Base-by-base conservation (phyloP, 2,888 invertebrate genomes). In the Amphipoea lucens region DNA sequence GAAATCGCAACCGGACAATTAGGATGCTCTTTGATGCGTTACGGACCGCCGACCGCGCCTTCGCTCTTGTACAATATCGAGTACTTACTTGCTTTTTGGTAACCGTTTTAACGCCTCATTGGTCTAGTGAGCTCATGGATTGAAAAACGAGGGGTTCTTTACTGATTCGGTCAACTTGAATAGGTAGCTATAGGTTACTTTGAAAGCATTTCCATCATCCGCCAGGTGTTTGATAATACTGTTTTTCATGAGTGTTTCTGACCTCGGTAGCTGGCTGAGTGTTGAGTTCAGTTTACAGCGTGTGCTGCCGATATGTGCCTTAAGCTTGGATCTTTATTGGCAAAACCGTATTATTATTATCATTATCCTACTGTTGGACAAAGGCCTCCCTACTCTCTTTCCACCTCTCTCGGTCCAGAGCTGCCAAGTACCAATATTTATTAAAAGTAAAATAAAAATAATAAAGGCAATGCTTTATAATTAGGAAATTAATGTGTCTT, bases 1-100 rank as follows among this genome's bases (percentile, higher is more conserved):
- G 92, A 94, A 94, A 94, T 94, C 93, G 94, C 94, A 93, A 93
- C 92, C 90, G 91, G 83, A 90, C 92, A 92, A 94, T 95, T 95
- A 94, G 89, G 86, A 90, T 89, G 90, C 76, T 90, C 93, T 91
- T 91, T 94, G 94, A 93, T 91, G 94, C 96, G 94, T 94, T 91
- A 89, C 93, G 89, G 90, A 90, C 89, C 85, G 90, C 69, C 82
- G 82, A 87, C 84, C 83, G 82, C 89, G 84, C 91, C 88, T 86
- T 79, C 71, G 81, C 54, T 88, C 69, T 84, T 80, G 67, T 77
- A 83, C 78, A 85, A 80, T 84, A 70, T 78, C 70, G 20, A 69
- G 67, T 82, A 76, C 79, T 65, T 74, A 79, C 75, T 66, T 78
- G 76, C 66, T 66, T 78, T 82, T 82, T 17, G 82, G 78, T 69